Evolutionary conservation across 2,888 invertebrate genomes (phyloP).

Genomic region (Cotesia congregata): DNA sequence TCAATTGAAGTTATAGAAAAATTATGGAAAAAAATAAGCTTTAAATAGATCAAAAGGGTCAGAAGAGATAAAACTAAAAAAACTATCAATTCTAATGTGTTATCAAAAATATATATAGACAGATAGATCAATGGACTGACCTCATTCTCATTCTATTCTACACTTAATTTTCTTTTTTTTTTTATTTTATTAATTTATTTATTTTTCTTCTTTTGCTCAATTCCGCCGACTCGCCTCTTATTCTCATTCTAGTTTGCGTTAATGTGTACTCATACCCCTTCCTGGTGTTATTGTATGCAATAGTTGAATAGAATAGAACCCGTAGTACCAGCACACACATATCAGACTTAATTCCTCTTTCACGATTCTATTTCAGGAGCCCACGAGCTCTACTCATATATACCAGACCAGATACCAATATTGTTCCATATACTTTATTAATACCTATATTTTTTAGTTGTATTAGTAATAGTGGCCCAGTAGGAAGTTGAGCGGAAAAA

Average conservation of each 20-base stretch:
- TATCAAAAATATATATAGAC: not conserved
- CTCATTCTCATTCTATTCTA: not conserved
- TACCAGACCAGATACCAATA: not conserved
- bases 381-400: not conserved
- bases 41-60: not conserved
- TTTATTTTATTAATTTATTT: not conserved
- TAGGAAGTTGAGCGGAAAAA: conserved; percentile 17
- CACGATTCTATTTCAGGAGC: conserved; percentile 12
- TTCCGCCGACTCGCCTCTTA: conserved; percentile 2
- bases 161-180: not conserved
- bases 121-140: conserved; percentile 2
- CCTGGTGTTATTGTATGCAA: not conserved
- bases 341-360: not conserved
- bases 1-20: not conserved
- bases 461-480: conserved; percentile 1
- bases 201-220: not conserved
- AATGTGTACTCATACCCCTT: conserved; percentile 1
- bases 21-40: not conserved
- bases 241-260: not conserved
- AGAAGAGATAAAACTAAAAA: not conserved
- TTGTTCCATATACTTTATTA: not conserved
- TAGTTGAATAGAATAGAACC: not conserved
- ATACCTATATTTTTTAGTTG: not conserved
- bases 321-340: not conserved
- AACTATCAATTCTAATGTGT: not conserved